A percentile compares a stretch with the other conserved stretches of the same genome.
These are phyloP conservation scores for Bovichtus diacanthus DNA, from an alignment of 2,797 vertebrate genomes.

Conservation along the genomic window DNA sequence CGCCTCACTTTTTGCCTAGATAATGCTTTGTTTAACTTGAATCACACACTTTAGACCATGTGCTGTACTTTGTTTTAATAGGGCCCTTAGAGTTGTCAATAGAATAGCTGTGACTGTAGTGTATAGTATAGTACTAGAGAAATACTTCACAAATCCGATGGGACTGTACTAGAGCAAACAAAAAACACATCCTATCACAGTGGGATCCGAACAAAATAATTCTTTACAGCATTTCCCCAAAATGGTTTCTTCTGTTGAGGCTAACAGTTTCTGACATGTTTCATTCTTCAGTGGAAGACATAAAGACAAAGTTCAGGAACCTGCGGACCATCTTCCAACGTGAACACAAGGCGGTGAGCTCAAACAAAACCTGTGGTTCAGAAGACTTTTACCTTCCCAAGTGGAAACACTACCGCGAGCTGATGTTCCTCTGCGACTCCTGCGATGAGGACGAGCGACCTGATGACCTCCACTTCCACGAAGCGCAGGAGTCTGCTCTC, in stretches of 20 bases:
- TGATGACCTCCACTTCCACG: conserved; percentile 11
- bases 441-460: conserved; percentile 64
- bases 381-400: conserved; percentile 73
- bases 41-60: too few relatives aligned
- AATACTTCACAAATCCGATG: neutral
- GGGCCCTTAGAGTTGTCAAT: too few relatives aligned
- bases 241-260: neutral
- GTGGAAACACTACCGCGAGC: conserved; percentile 71
- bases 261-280: conserved; percentile 3
- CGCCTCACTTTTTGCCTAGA: too few relatives aligned
- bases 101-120: neutral
- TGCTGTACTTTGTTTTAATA: too few relatives aligned
- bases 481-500: neutral
- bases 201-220: neutral
- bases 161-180: neutral
- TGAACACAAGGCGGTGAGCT: conserved; percentile 67
- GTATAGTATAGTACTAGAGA: too few relatives aligned
- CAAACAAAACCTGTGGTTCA: conserved; percentile 65
- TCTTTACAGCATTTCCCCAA: neutral
- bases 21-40: too few relatives aligned
- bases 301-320: conserved; percentile 77
- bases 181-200: too few relatives aligned
- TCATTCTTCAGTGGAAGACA: conserved; percentile 63
- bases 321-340: conserved; percentile 74
- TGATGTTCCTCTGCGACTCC: conserved; percentile 76